phyloP scores from a whole-genome alignment of 2,888 invertebrate genomes.

The Papilio gigon region DNA sequence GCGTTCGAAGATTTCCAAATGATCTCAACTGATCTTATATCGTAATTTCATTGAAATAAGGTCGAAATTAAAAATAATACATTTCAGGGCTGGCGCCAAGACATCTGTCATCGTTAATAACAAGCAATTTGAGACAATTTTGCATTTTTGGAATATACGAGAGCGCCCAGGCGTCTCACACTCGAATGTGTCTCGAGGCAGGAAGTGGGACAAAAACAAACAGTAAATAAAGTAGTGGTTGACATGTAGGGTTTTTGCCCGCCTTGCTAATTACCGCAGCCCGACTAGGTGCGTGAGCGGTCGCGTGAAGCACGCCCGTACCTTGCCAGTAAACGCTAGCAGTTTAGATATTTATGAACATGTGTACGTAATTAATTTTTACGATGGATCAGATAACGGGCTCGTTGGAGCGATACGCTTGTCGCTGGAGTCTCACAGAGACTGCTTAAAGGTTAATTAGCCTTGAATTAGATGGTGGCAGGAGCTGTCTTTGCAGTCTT shows the following conservation, averaged over 20 bases:
- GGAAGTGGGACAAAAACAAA: slow-evolving; percentile 77
- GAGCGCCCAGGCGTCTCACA: slow-evolving; percentile 74
- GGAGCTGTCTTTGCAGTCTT: slow-evolving; percentile 52
- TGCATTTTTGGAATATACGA: slow-evolving; percentile 77
- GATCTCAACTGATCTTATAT: slow-evolving; percentile 47
- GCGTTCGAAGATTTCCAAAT: slow-evolving; percentile 53
- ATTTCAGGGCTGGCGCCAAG: slow-evolving; percentile 72
- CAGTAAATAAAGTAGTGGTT: slow-evolving; percentile 77
- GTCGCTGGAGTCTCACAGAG: slow-evolving; percentile 63
- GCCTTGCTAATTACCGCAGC: slow-evolving; percentile 61
- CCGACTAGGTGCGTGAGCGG: slow-evolving; percentile 63
- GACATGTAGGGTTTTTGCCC: slow-evolving; percentile 74
- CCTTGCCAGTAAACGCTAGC: slow-evolving; percentile 75
- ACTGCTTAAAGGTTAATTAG: slow-evolving; percentile 69
- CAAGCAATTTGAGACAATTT: slow-evolving; percentile 81
- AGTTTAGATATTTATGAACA: slow-evolving; percentile 81
- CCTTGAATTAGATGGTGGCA: slow-evolving; percentile 59
- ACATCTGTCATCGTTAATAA: slow-evolving; percentile 82
- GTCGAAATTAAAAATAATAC: slow-evolving; percentile 46
- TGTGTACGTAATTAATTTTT: slow-evolving; percentile 82
- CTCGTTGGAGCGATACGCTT: slow-evolving; percentile 74
- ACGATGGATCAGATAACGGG: slow-evolving; percentile 79
- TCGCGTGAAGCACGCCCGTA: slow-evolving; percentile 65
- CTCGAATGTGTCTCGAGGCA: no score
- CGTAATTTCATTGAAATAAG: slow-evolving; percentile 48